Evolutionary conservation across 2,888 invertebrate genomes (phyloP).

Genomic region (Drosophila affinis): DNA sequence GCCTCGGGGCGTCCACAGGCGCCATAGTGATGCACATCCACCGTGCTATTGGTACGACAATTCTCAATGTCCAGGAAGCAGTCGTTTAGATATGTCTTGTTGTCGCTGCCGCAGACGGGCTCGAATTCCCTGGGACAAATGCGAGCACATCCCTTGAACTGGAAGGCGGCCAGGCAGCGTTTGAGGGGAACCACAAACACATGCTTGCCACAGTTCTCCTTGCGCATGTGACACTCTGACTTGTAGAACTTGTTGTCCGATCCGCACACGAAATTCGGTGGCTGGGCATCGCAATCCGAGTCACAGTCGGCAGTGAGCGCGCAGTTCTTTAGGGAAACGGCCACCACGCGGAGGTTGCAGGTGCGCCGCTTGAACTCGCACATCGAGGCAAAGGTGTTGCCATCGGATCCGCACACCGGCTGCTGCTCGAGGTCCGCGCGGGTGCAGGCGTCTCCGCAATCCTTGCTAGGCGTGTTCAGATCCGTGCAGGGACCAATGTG

Average conservation of each 20-base stretch:
- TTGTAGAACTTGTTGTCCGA: slow-evolving; percentile 95
- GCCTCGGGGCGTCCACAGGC: slow-evolving; percentile 94
- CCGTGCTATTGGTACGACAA: slow-evolving; percentile 91
- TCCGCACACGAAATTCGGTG: slow-evolving; percentile 92
- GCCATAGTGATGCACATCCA: slow-evolving; percentile 91
- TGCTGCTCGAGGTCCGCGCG: slow-evolving; percentile 86
- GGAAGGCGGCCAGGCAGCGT: slow-evolving; percentile 92
- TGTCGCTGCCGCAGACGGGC: slow-evolving; percentile 96
- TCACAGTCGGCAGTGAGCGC: slow-evolving; percentile 93
- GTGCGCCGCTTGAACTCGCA: slow-evolving; percentile 93
- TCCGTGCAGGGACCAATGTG: slow-evolving; percentile 95
- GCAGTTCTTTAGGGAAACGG: slow-evolving; percentile 92
- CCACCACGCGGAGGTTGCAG: slow-evolving; percentile 93
- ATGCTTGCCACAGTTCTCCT: slow-evolving; percentile 95
- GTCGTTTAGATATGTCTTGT: slow-evolving; percentile 95
- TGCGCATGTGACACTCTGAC: slow-evolving; percentile 95
- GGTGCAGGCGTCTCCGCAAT: slow-evolving; percentile 86
- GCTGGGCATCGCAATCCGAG: slow-evolving; percentile 85
- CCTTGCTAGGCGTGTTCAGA: slow-evolving; percentile 83
- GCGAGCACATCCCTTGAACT: slow-evolving; percentile 93
- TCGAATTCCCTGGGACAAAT: slow-evolving; percentile 94
- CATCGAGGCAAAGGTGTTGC: slow-evolving; percentile 93
- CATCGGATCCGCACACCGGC: slow-evolving; percentile 95
- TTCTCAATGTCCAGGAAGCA: slow-evolving; percentile 96
- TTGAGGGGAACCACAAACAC: slow-evolving; percentile 95